phyloP scores from a whole-genome alignment of 2,113 vertebrate species.

The Spermophilus dauricus region DNA sequence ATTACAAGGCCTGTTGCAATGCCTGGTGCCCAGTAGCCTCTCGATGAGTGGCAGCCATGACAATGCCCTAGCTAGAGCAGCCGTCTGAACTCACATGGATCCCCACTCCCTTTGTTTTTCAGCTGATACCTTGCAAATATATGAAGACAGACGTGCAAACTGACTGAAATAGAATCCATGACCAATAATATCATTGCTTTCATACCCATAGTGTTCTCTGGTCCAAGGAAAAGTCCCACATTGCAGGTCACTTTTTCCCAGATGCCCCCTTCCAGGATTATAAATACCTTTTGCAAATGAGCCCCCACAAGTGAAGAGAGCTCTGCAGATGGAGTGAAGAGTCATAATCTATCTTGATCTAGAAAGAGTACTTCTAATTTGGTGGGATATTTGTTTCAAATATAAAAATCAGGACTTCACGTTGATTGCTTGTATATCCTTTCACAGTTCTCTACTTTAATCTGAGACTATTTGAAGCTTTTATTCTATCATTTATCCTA shows the following conservation, averaged over 20 bases:
- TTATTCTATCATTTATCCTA: background rate
- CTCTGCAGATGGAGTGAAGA: background rate
- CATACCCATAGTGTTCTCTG: background rate
- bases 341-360: background rate
- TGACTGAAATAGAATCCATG: background rate
- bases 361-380: background rate
- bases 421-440: background rate
- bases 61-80: background rate
- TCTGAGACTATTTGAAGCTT: background rate
- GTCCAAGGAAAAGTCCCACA: background rate
- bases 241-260: background rate
- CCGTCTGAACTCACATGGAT: background rate
- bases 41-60: background rate
- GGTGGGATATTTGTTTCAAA: background rate
- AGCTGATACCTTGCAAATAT: constrained; percentile 2
- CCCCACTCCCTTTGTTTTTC: background rate
- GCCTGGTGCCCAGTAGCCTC: background rate
- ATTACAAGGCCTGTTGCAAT: background rate
- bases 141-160: background rate
- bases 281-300: background rate
- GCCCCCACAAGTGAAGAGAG: background rate
- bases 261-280: background rate
- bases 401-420: constrained; percentile 11
- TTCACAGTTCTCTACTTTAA: background rate
- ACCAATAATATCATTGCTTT: constrained; percentile 17